Evolutionary conservation across 2,797 vertebrate genomes (phyloP).

Genomic region (Sebastes umbrosus): DNA sequence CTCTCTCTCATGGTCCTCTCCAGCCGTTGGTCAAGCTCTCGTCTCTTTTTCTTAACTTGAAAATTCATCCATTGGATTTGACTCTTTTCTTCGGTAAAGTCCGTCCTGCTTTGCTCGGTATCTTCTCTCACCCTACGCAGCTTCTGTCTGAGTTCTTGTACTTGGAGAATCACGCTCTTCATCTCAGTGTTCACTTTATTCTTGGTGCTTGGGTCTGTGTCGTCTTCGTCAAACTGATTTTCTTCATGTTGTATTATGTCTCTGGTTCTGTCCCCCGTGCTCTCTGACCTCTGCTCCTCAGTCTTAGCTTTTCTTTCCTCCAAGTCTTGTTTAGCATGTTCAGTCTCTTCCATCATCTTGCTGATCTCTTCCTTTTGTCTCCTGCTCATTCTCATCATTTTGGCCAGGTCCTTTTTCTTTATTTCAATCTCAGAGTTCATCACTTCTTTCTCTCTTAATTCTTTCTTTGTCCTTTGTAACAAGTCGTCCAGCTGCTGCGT

Average conservation of each 20-base stretch:
- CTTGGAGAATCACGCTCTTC: constrained; percentile 48
- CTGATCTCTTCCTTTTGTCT: constrained; percentile 54
- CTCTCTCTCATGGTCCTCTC: constrained; percentile 65
- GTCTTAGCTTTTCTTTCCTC: constrained; percentile 17
- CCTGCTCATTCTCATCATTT: constrained; percentile 53
- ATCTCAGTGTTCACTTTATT: constrained; percentile 43
- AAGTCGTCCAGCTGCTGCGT: constrained; percentile 55
- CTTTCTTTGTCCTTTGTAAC: constrained; percentile 56
- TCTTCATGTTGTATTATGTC: not conserved
- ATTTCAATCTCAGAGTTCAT: constrained; percentile 58
- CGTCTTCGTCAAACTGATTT: not conserved
- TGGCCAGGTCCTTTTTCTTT: constrained; percentile 63
- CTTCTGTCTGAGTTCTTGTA: constrained; percentile 54
- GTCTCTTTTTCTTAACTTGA: constrained; percentile 47
- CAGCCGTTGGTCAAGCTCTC: constrained; percentile 49
- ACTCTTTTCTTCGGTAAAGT: constrained; percentile 34
- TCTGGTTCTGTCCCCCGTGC: not conserved
- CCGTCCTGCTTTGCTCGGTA: constrained; percentile 26
- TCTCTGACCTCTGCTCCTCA: constrained; percentile 41
- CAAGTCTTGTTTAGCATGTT: constrained; percentile 31
- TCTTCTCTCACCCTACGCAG: constrained; percentile 43
- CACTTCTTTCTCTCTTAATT: constrained; percentile 65
- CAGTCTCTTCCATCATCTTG: constrained; percentile 34
- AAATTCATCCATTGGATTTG: constrained; percentile 62
- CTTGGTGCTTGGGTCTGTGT: not conserved